phyloP scores from a whole-genome alignment of 2,888 invertebrate species.

The Stenichneumon culpator region DNA sequence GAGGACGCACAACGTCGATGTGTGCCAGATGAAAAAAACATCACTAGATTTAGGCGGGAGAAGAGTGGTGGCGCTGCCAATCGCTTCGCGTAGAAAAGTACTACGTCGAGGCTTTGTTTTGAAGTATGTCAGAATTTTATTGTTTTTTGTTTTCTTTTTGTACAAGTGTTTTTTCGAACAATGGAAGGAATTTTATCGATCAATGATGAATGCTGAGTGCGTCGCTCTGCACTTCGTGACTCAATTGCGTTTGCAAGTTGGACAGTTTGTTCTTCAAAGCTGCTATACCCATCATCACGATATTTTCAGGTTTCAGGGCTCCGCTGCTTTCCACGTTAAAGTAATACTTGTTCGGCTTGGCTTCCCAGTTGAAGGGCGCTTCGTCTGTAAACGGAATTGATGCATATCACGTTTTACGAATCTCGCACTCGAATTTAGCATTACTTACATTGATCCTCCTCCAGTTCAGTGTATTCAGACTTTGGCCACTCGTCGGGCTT shows the following conservation, averaged over 20 bases:
- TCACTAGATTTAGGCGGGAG: conserved; percentile 78
- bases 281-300: conserved; percentile 97
- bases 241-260: conserved; percentile 96
- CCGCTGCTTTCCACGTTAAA: conserved; percentile 99
- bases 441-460: conserved; percentile 94
- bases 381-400: conserved; percentile 88
- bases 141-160: conserved; percentile 5
- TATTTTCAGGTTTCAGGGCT: conserved; percentile 97
- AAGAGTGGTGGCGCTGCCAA: conserved; percentile 15
- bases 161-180: neutral
- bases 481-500: conserved; percentile 99
- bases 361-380: conserved; percentile 97
- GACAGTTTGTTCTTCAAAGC: conserved; percentile 97
- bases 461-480: conserved; percentile 97
- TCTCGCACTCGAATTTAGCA: conserved; percentile 54
- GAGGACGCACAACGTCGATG: conserved; percentile 42
- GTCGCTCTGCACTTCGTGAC: conserved; percentile 94
- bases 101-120: neutral
- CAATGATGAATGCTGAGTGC: conserved; percentile 89
- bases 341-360: conserved; percentile 98
- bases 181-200: conserved; percentile 14
- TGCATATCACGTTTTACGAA: conserved; percentile 7
- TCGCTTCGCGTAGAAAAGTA: conserved; percentile 29
- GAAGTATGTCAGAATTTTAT: conserved; percentile 1
- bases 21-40: conserved; percentile 67